Evolutionary conservation across 1,140 invertebrate genomes (phyloP).

Genomic region (Drosophila ambigua): DNA sequence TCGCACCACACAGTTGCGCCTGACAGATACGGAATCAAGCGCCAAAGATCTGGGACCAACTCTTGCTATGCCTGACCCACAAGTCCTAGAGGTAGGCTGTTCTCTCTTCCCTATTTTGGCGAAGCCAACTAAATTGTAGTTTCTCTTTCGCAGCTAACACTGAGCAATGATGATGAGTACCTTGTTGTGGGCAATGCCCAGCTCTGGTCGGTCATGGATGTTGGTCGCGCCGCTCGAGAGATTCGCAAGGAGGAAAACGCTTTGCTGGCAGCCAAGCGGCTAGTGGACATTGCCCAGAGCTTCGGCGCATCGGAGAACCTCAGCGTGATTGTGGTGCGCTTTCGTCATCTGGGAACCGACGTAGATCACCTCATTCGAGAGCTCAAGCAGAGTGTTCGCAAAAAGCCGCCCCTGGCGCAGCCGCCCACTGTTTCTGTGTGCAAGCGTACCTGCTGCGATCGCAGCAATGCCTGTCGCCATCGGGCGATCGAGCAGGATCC

Average conservation of each 20-base stretch:
- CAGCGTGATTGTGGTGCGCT: constrained; percentile 90
- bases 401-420: constrained; percentile 84
- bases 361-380: constrained; percentile 91
- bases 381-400: constrained; percentile 88
- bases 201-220: constrained; percentile 90
- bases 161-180: constrained; percentile 92
- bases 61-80: constrained; percentile 87
- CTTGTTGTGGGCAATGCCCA: constrained; percentile 91
- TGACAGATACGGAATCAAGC: constrained; percentile 32
- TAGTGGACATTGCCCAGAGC: constrained; percentile 92
- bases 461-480: constrained; percentile 87
- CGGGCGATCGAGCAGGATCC: constrained; percentile 71
- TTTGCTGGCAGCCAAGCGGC: constrained; percentile 90
- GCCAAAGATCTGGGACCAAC: background rate
- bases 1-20: constrained; percentile 55
- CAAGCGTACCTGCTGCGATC: constrained; percentile 87
- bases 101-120: background rate
- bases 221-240: constrained; percentile 90
- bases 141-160: constrained; percentile 80
- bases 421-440: constrained; percentile 80
- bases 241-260: constrained; percentile 90
- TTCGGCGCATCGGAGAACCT: constrained; percentile 92
- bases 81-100: constrained; percentile 86
- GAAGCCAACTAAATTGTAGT: background rate
- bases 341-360: constrained; percentile 87